Conservation (phyloP, 2,113 vertebrate species). For the Galbula dea region DNA sequence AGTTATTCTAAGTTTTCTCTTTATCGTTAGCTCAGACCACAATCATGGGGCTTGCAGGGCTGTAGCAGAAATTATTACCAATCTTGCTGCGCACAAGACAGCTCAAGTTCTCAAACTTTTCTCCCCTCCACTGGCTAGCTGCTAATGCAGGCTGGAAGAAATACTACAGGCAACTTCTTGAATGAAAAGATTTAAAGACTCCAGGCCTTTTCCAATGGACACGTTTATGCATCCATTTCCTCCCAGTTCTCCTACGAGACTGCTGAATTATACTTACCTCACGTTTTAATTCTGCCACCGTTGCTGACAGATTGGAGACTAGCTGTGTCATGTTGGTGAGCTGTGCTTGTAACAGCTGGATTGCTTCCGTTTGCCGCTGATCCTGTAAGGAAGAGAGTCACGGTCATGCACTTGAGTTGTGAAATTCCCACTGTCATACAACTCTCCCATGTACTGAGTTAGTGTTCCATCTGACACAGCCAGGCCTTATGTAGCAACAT, state of each 20-base stretch:
- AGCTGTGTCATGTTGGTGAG: constrained; percentile 90
- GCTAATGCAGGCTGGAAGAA: background rate
- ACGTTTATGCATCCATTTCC: background rate
- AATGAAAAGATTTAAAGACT: background rate
- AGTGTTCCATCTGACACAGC: background rate
- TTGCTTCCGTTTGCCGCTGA: constrained; percentile 94
- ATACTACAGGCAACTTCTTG: background rate
- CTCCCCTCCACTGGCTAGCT: background rate
- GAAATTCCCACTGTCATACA: background rate
- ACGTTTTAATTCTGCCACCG: constrained; percentile 82
- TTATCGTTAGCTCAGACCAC: background rate
- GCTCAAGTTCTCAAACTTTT: background rate
- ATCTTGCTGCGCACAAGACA: background rate
- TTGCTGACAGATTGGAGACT: constrained; percentile 86
- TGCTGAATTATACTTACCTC: constrained; percentile 78
- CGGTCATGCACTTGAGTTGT: background rate
- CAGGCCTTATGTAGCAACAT: background rate
- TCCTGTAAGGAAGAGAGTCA: constrained; percentile 76
- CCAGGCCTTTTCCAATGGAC: background rate
- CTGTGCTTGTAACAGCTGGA: constrained; percentile 90
- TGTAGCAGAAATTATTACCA: background rate
- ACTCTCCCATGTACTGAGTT: background rate
- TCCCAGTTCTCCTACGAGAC: background rate
- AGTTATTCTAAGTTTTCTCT: background rate
- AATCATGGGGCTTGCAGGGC: background rate